Evolutionary conservation across 2,888 invertebrate genomes (phyloP), one percentile per base, ranked within the genome.

Genomic region (Tridacna crocea): DNA sequence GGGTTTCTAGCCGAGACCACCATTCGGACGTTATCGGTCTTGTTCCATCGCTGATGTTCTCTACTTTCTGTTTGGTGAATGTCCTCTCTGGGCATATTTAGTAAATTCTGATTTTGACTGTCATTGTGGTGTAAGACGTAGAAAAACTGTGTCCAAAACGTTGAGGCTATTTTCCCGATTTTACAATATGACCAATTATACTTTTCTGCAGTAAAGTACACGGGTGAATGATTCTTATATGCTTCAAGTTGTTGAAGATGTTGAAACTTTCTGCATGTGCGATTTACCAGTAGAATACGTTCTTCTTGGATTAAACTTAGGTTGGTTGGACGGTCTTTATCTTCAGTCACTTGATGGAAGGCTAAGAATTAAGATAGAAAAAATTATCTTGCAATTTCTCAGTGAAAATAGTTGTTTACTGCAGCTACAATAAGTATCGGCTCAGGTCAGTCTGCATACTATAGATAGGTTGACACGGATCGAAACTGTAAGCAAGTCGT

Each of bases 111-210:
- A 19, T n/a, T n/a, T 17, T 24, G 22, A 10, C n/a, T n/a, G 17
- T n/a, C 15, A 68, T 68, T 47, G 36, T 47, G 15, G 47, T 68
- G 68, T n/a, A 68, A n/a, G 12, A 68, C n/a, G 17, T 68, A 46
- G 46, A 68, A 68, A n/a, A 68, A 46, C 47, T 68, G 68, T 15
- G 68, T 19, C 68, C 68, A 68, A 22, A 68, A 47, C 6, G 68
- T 68, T 13, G 68, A 68, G 11, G 47, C 68, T 13, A 68, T 68
- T 47, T 68, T 68, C 0, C 68, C 68, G 47, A 68, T 68, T 47
- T 68, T 68, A 47, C 68, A 68, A 47, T 68, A 68, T 0, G 68
- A 68, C 36, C 24, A 19, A 10, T 68, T 68, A 47, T 68, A 68
- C 8, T 46, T 17, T 12, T 46, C n/a, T 3, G 47, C 24, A 15